Base-by-base conservation (phyloP, 53 echinoderm and acorn worm genomes). In the Temnopleurus reevesii region DNA sequence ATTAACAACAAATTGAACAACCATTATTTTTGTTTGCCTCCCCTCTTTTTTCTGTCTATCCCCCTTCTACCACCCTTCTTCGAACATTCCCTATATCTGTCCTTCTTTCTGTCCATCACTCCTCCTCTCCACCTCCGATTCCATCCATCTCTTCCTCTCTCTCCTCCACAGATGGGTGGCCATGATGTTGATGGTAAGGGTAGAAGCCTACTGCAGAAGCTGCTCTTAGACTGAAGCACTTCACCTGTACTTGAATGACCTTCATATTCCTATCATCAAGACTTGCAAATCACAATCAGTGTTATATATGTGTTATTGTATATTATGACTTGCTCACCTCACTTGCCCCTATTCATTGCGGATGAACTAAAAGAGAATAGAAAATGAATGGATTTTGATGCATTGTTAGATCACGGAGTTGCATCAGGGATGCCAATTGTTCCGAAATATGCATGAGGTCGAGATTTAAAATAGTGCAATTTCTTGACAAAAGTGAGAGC, bases 171-270 rank as follows among this genome's bases (percentile, higher is more conserved):
- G 85, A 85, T 85, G 85, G 85, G 83, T 34, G 83, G 85, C 30
- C 85, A 85, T 45, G 85, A 93, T 15, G 87, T 81, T 4, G 93
- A 95, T 15, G 89, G 89, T 2, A 93, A 92, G 41, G 85, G 89
- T 13, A 94, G 90, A 77, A 96, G 96, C 83, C 89, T 96, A 45
- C 53, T 96, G 45, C 96, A 96, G 90, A 96, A 96, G 44, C 91
- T 96, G 5, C 91, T 96, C 35, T 56, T 85, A 24, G 85, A 85
- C 17, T 85, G 85, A 85, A n/a, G 9, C 27, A 8, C 41, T 71
- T 41, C 71, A 71, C 36, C 36, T 71, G 36, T 49, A 49, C n/a
- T 71, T 31, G 6, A 13, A 34, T 71, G 41, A 38, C 41, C 71
- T 27, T n/a, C 19, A 4, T 65, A 65, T 65, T 71, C 71, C 71